These are phyloP conservation scores for Platyura marginata DNA, from an alignment of 1,140 invertebrate genomes.

Conservation along the genomic window DNA sequence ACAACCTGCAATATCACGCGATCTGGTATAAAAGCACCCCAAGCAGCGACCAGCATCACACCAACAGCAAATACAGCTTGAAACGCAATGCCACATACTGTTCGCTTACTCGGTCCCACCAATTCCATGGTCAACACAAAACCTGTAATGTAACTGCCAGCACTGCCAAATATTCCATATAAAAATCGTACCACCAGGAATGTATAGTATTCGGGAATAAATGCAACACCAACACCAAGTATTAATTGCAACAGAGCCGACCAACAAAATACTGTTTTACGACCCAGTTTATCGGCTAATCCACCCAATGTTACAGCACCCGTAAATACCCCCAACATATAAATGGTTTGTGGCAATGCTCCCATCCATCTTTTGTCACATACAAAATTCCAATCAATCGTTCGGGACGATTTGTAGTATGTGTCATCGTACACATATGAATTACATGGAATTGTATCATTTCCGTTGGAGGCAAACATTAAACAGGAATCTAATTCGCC, in stretches of 20 bases:
- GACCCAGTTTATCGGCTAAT: conserved; percentile 69
- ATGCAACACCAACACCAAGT: conserved; percentile 49
- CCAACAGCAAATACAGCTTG: conserved; percentile 64
- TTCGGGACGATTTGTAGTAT: conserved; percentile 47
- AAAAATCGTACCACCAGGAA: conserved; percentile 51
- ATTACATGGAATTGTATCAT: conserved; percentile 30
- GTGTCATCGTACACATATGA: conserved; percentile 51
- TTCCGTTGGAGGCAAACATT: conserved; percentile 26
- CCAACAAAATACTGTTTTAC: conserved; percentile 62
- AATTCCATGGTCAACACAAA: conserved; percentile 79
- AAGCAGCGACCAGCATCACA: conserved; percentile 62
- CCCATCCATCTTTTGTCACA: conserved; percentile 66
- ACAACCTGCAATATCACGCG: conserved; percentile 54
- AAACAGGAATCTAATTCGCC: conserved; percentile 35
- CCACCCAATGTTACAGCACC: conserved; percentile 71
- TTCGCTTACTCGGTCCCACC: conserved; percentile 61
- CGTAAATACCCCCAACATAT: conserved; percentile 80
- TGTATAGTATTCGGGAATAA: conserved; percentile 51
- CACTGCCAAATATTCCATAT: conserved; percentile 65
- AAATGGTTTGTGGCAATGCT: conserved; percentile 55
- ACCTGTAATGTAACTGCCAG: conserved; percentile 64
- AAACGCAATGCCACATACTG: conserved; percentile 62
- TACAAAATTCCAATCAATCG: conserved; percentile 70
- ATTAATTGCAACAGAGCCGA: conserved; percentile 50
- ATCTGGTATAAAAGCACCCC: conserved; percentile 62